These are phyloP conservation scores for Calliscelio sp. DNA, from an alignment of 2,888 invertebrate species.

Conservation along the genomic window DNA sequence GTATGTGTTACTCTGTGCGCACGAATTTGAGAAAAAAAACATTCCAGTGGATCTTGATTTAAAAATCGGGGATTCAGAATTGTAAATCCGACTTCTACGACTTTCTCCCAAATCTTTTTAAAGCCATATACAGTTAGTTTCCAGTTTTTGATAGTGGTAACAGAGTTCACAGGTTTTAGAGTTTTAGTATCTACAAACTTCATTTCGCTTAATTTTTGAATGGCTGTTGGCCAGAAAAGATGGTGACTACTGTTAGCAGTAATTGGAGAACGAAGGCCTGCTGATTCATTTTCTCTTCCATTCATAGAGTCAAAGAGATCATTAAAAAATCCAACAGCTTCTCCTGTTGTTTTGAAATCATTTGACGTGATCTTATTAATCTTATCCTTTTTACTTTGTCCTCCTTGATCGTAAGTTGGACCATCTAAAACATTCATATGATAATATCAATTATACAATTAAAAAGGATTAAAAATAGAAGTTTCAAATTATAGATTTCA, in stretches of 20 bases:
- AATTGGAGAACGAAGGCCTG: slow-evolving; percentile 19
- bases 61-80: neutral
- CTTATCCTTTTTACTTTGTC: too few species aligned
- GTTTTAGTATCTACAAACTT: too few species aligned
- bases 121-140: slow-evolving; percentile 18
- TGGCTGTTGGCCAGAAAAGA: slow-evolving; percentile 4
- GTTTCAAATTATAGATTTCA: too few species aligned
- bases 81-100: neutral
- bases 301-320: slow-evolving; percentile 35
- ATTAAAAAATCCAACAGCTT: slow-evolving; percentile 38
- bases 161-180: too few species aligned
- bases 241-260: neutral
- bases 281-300: neutral
- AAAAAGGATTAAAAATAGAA: too few species aligned
- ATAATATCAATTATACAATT: too few species aligned
- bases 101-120: slow-evolving; percentile 10
- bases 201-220: too few species aligned
- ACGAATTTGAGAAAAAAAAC: slow-evolving; percentile 22
- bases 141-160: slow-evolving; percentile 15
- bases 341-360: too few species aligned
- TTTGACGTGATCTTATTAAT: too few species aligned
- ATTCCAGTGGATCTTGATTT: slow-evolving; percentile 31
- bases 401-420: too few species aligned
- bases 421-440: too few species aligned
- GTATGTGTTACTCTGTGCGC: neutral